Evolutionary conservation across 1,140 invertebrate species (phyloP).

Genomic region (Conopomorpha cramerella): DNA sequence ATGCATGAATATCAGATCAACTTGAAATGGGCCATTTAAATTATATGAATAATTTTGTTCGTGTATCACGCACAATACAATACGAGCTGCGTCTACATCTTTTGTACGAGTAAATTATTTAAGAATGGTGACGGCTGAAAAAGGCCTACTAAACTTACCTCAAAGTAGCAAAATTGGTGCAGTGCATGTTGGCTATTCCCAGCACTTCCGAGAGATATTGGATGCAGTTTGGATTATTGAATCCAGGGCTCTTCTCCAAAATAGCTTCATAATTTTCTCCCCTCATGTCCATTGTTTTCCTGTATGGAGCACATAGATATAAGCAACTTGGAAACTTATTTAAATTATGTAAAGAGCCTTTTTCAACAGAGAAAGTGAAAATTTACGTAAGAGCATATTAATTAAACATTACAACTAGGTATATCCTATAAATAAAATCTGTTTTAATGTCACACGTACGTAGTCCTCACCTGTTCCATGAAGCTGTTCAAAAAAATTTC

Average conservation of each 20-base stretch:
- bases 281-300: constrained; percentile 79
- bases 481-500: constrained; percentile 55
- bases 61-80: too few species aligned
- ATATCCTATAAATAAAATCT: constrained; percentile 26
- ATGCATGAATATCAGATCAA: too few species aligned
- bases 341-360: constrained; percentile 9
- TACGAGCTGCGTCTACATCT: too few species aligned
- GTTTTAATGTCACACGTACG: constrained; percentile 47
- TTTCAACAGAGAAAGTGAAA: too few species aligned
- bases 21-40: constrained; percentile 4
- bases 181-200: constrained; percentile 70
- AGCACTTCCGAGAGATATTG: constrained; percentile 76
- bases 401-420: too few species aligned
- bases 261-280: constrained; percentile 82
- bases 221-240: constrained; percentile 89
- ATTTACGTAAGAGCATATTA: too few species aligned
- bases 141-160: constrained; percentile 66
- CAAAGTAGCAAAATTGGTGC: constrained; percentile 75
- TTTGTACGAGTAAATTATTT: too few species aligned
- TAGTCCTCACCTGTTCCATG: constrained; percentile 56
- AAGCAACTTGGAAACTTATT: constrained; percentile 4
- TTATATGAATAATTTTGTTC: too few species aligned
- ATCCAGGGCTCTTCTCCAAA: constrained; percentile 82
- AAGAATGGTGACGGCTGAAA: too few species aligned
- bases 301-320: constrained; percentile 54